Percentiles rank a stretch among this genome's conserved stretches.
Conservation (phyloP, 2,797 vertebrate genomes). For the Podarcis siculus region DNA sequence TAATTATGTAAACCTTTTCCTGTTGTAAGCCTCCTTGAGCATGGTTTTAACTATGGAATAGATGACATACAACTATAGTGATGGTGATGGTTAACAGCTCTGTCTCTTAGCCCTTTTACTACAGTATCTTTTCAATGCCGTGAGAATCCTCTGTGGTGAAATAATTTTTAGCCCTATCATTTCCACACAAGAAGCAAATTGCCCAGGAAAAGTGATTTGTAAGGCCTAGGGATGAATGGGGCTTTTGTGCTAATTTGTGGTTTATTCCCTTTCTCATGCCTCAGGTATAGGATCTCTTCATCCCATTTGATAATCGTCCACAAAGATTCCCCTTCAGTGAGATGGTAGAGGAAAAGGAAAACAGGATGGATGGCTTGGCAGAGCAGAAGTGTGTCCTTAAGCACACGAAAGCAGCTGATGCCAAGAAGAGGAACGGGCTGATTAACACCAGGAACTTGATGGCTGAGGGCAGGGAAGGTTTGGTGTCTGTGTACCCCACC, state of each 20-base stretch:
- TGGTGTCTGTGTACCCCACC: slow-evolving; percentile 85
- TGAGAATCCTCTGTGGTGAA: not conserved
- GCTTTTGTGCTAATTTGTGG: slow-evolving; percentile 28
- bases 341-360: slow-evolving; percentile 39
- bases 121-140: not conserved
- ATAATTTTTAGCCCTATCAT: not conserved
- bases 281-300: slow-evolving; percentile 77
- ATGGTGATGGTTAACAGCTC: not conserved
- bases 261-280: slow-evolving; percentile 43
- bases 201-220: not conserved
- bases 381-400: slow-evolving; percentile 75
- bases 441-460: slow-evolving; percentile 87
- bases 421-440: slow-evolving; percentile 84
- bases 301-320: slow-evolving; percentile 67
- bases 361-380: slow-evolving; percentile 80
- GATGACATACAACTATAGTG: too few relatives aligned
- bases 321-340: slow-evolving; percentile 57
- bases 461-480: slow-evolving; percentile 82
- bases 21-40: too few relatives aligned
- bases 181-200: not conserved
- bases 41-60: too few relatives aligned
- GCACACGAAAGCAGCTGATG: slow-evolving; percentile 72
- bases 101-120: not conserved
- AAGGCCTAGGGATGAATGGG: not conserved
- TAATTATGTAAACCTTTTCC: not conserved